Evolutionary conservation across 2,888 invertebrate genomes (phyloP).

Genomic region (Habroteleia sp.): DNA sequence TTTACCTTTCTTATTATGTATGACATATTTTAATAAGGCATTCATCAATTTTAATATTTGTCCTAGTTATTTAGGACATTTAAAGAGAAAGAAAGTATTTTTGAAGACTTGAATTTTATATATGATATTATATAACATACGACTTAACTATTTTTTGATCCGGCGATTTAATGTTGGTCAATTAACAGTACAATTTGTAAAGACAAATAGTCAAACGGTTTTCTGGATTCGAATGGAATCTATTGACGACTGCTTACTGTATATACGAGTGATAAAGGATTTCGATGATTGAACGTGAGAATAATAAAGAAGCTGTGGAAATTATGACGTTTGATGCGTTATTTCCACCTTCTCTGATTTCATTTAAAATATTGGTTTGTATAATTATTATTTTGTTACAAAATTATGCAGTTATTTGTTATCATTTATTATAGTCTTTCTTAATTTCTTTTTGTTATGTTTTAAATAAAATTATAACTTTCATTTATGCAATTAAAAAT

Average conservation of each 20-base stretch:
- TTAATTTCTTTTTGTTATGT: too few relatives aligned
- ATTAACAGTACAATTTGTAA: slow-evolving; percentile 49
- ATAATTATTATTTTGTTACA: too few relatives aligned
- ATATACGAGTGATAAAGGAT: slow-evolving; percentile 74
- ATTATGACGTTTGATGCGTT: slow-evolving; percentile 47
- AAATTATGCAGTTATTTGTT: too few relatives aligned
- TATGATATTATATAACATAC: slow-evolving; percentile 13
- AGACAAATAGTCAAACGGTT: slow-evolving; percentile 45
- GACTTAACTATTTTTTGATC: slow-evolving; percentile 43
- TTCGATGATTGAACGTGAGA: slow-evolving; percentile 76
- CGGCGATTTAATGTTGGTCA: slow-evolving; percentile 58
- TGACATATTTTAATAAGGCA: slow-evolving; percentile 16
- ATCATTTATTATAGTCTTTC: too few relatives aligned
- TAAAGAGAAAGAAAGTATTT: slow-evolving; percentile 32
- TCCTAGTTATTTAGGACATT: slow-evolving; percentile 1
- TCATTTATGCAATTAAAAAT: too few relatives aligned
- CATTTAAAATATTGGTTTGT: too few relatives aligned
- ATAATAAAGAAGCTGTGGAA: slow-evolving; percentile 65
- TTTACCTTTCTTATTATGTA: slow-evolving; percentile 36
- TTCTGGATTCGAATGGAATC: slow-evolving; percentile 54
- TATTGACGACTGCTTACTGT: slow-evolving; percentile 75
- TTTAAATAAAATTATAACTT: too few relatives aligned
- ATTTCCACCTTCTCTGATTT: slow-evolving; percentile 50
- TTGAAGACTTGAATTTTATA: slow-evolving; percentile 28
- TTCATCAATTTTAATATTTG: not conserved